Conservation (phyloP, 2,888 invertebrate genomes). For the Agrilus mali region DNA sequence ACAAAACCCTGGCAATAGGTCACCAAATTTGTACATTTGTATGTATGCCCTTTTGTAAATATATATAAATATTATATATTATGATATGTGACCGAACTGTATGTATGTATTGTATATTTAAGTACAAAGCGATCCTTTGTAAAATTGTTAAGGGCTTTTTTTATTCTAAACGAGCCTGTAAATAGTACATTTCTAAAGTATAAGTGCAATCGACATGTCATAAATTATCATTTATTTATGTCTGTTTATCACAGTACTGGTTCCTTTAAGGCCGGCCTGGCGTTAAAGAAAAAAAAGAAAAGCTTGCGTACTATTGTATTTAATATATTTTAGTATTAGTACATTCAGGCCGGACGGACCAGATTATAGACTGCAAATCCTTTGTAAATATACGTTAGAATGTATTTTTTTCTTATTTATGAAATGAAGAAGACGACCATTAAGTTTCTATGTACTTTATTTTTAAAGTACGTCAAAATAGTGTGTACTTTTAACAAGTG, state of each 20-base stretch:
- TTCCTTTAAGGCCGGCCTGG: constrained; percentile 7
- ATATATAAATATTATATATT: constrained; percentile 13
- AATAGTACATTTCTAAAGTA: constrained; percentile 19
- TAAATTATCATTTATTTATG: constrained; percentile 15
- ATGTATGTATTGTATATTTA: constrained; percentile 26
- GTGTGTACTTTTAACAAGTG: too few species aligned
- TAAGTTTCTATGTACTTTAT: too few species aligned
- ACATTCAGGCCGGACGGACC: constrained; percentile 6
- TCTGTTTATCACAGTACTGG: constrained; percentile 13
- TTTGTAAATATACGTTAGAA: constrained; percentile 2
- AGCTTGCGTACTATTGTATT: constrained; percentile 10
- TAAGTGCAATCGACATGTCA: constrained; percentile 17
- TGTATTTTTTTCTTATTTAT: too few species aligned
- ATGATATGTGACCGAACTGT: constrained; percentile 23
- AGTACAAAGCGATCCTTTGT: constrained; percentile 33
- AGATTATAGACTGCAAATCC: constrained; percentile 13
- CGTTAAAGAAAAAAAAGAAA: constrained; percentile 3
- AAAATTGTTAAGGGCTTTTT: constrained; percentile 26
- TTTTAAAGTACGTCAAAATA: too few species aligned
- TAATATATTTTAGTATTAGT: constrained; percentile 9
- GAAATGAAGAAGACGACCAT: too few species aligned
- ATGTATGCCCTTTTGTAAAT: constrained; percentile 8
- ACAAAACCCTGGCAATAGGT: constrained; percentile 17
- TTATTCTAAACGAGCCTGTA: constrained; percentile 26
- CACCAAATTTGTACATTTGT: constrained; percentile 20